Conservation (phyloP, 2,797 vertebrate genomes). For the Thripadectes ignobilis region DNA sequence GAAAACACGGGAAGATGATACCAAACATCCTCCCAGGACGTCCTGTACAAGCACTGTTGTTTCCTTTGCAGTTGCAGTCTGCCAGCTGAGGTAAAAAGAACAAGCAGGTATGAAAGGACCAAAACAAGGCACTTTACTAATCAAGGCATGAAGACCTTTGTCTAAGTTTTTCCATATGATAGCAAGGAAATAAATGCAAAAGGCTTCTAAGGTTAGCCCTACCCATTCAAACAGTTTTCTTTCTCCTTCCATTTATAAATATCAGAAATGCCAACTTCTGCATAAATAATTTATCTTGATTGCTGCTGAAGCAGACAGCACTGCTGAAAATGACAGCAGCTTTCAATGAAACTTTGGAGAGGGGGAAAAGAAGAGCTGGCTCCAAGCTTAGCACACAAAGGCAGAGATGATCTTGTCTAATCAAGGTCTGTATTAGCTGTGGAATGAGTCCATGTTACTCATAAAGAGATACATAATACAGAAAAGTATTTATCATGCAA, state of each 20-base stretch:
- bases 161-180: not conserved
- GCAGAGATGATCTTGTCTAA: slow-evolving; percentile 20
- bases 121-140: not conserved
- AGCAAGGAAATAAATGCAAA: not conserved
- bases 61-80: not conserved
- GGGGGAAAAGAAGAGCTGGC: not conserved
- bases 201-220: not conserved
- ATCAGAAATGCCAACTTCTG: slow-evolving; percentile 12
- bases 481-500: not conserved
- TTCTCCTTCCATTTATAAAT: slow-evolving; percentile 2
- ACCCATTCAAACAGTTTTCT: not conserved
- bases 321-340: slow-evolving; percentile 22
- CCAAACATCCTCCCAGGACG: not conserved
- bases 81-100: not conserved
- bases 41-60: not conserved
- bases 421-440: slow-evolving; percentile 4
- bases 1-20: not conserved
- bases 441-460: not conserved
- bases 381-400: not conserved
- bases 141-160: not conserved
- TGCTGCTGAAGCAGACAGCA: not conserved
- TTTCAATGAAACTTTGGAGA: slow-evolving; percentile 19
- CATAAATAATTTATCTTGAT: not conserved
- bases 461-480: not conserved
- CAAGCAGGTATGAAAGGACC: not conserved